These are phyloP conservation scores for Orchesella flavescens DNA, from an alignment of 2,888 invertebrate genomes.

Conservation along the genomic window DNA sequence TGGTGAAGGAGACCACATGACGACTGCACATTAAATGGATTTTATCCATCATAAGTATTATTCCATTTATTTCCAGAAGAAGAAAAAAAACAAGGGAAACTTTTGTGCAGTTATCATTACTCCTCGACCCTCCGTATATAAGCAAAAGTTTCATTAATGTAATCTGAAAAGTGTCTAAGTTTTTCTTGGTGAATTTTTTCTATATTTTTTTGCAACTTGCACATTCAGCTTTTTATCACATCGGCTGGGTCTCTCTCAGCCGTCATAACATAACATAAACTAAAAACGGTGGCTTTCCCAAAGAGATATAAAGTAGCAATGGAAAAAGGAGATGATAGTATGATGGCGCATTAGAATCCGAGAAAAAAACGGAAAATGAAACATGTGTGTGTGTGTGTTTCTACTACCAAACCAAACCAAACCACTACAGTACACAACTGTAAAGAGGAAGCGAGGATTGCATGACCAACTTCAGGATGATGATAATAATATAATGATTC, in stretches of 20 bases:
- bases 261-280: background rate
- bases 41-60: no score
- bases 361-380: background rate
- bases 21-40: no score
- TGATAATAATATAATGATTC: background rate
- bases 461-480: background rate
- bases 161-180: no score
- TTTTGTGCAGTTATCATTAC: no score
- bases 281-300: slow-evolving; percentile 1
- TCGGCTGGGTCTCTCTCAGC: no score
- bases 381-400: background rate
- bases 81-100: no score
- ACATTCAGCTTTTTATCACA: slow-evolving; percentile 13
- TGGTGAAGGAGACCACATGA: no score
- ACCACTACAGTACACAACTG: background rate
- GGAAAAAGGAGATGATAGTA: slow-evolving; percentile 4
- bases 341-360: background rate
- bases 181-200: no score
- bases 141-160: no score
- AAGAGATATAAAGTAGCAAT: background rate
- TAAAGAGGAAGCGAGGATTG: background rate
- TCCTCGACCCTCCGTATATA: no score
- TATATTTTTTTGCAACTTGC: slow-evolving; percentile 11
- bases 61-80: no score
- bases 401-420: no score